These are phyloP conservation scores for Bryconaethiops microstoma DNA, from an alignment of 2,797 vertebrate genomes.

Conservation along the genomic window DNA sequence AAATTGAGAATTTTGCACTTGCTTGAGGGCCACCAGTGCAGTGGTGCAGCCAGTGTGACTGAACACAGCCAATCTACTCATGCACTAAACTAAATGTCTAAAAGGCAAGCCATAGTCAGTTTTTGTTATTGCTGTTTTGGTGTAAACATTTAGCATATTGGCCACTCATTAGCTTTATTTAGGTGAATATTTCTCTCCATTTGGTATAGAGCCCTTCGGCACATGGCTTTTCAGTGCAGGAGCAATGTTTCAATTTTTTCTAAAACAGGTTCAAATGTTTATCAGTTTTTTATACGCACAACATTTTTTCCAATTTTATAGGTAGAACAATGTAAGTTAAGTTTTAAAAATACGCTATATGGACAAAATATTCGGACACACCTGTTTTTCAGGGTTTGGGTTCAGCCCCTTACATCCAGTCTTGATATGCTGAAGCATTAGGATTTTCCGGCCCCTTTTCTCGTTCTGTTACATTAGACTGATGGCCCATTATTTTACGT, in stretches of 20 bases:
- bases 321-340: too few species aligned
- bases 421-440: too few species aligned
- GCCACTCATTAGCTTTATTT: not conserved
- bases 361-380: too few species aligned
- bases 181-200: not conserved
- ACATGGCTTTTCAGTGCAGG: slow-evolving; percentile 2
- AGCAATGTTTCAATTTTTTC: not conserved
- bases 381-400: too few species aligned
- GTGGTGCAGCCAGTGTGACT: not conserved
- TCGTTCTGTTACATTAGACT: not conserved
- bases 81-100: too few species aligned
- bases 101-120: not conserved
- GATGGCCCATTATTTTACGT: too few species aligned
- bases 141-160: too few species aligned
- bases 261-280: not conserved
- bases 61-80: not conserved
- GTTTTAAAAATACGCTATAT: too few species aligned
- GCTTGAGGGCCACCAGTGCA: not conserved
- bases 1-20: too few species aligned
- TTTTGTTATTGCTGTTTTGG: not conserved
- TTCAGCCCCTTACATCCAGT: too few species aligned
- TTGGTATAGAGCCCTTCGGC: not conserved
- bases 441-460: not conserved
- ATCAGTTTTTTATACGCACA: too few species aligned
- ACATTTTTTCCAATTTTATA: too few species aligned